phyloP scores from a whole-genome alignment of 2,797 vertebrate species.

The Vireo griseus region DNA sequence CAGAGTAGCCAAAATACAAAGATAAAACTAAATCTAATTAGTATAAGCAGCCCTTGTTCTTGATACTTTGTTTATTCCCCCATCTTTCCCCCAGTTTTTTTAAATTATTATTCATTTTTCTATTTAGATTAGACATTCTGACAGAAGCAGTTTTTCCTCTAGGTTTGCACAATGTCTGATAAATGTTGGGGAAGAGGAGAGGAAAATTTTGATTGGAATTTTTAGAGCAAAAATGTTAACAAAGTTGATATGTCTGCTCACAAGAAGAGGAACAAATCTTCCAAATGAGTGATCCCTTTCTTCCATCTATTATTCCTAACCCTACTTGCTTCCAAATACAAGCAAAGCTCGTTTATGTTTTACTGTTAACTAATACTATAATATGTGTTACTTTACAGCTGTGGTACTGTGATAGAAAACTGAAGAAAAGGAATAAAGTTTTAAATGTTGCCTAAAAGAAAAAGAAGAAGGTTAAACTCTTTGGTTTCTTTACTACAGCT shows the following conservation, averaged over 20 bases:
- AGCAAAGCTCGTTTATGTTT: not conserved
- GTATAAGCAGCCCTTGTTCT: not conserved
- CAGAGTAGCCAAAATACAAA: not conserved
- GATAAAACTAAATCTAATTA: not conserved
- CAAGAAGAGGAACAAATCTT: not conserved
- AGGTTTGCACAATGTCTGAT: not conserved
- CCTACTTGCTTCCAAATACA: not conserved
- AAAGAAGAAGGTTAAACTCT: not conserved
- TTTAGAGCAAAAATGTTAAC: not conserved
- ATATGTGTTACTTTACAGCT: not conserved
- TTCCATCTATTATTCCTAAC: not conserved
- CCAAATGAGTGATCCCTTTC: not conserved
- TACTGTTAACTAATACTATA: not conserved
- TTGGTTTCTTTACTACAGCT: not conserved
- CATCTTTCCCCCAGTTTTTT: not conserved
- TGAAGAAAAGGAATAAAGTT: not conserved
- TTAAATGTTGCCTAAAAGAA: not conserved
- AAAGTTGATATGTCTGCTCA: not conserved
- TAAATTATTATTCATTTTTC: not conserved
- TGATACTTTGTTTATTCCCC: not conserved
- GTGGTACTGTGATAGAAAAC: not conserved
- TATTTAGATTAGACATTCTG: not conserved
- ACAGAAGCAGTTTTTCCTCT: not conserved
- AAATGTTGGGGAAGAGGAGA: not conserved
- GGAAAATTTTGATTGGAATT: not conserved